A percentile compares a stretch with the other conserved stretches of the same genome.
These are phyloP conservation scores for Toxotes lorentzi DNA, from an alignment of 2,797 vertebrate species.

Conservation along the genomic window DNA sequence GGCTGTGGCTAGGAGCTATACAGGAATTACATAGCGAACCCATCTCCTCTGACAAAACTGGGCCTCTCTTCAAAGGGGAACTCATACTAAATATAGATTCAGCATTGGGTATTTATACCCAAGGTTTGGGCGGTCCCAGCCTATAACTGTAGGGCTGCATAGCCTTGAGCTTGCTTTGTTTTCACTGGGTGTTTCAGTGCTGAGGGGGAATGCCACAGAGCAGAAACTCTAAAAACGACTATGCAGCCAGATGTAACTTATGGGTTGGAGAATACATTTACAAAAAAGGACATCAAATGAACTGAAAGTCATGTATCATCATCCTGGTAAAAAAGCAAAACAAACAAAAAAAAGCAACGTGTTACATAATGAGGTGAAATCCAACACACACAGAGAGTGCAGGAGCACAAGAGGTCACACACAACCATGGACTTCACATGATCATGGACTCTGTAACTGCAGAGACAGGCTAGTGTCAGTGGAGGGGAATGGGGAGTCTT, in stretches of 20 bases:
- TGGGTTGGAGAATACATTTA: constrained; percentile 41
- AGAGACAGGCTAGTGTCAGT: constrained; percentile 29
- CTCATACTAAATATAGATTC: constrained; percentile 77
- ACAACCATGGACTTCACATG: constrained; percentile 26
- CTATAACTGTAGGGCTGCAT: constrained; percentile 78
- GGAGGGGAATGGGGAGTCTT: constrained; percentile 39
- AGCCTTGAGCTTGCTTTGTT: constrained; percentile 77
- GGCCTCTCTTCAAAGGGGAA: constrained; percentile 74
- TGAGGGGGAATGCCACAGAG: constrained; percentile 71
- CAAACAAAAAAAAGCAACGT: neutral
- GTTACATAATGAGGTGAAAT: constrained; percentile 46
- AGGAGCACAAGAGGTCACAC: constrained; percentile 38
- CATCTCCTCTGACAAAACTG: constrained; percentile 74
- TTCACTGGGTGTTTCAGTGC: constrained; percentile 75
- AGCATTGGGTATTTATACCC: constrained; percentile 79
- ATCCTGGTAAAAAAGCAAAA: constrained; percentile 17
- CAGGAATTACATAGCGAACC: constrained; percentile 72
- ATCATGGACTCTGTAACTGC: constrained; percentile 30
- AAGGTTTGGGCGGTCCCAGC: constrained; percentile 78
- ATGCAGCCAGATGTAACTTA: constrained; percentile 55
- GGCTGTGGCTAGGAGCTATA: constrained; percentile 73
- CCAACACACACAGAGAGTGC: constrained; percentile 33
- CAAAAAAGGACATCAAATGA: constrained; percentile 40
- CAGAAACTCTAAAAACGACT: constrained; percentile 39
- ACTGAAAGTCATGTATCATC: constrained; percentile 37